Percentiles rank a stretch among this genome's conserved stretches.
phyloP scores from a whole-genome alignment of 2,113 vertebrate species.

The Myotis lucifugus region DNA sequence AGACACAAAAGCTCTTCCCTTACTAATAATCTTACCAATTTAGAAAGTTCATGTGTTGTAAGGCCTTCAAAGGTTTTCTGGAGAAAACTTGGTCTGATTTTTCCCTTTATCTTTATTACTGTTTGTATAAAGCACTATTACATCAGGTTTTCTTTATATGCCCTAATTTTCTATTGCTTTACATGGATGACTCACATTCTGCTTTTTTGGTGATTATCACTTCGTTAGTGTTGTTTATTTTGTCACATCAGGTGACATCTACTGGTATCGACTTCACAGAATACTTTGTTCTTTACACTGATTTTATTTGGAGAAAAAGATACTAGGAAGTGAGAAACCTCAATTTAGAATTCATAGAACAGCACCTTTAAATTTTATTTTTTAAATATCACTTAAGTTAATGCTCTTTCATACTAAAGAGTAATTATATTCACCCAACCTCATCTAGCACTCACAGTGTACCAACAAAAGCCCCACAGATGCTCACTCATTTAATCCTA shows the following conservation, averaged over 20 bases:
- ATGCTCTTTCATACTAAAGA: background rate
- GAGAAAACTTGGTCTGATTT: background rate
- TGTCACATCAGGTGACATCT: conserved; percentile 46
- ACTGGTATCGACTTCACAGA: conserved; percentile 36
- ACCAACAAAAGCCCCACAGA: background rate
- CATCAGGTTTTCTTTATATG: background rate
- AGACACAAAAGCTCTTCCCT: background rate
- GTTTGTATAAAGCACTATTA: background rate
- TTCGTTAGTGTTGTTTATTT: conserved; percentile 66
- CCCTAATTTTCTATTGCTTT: conserved; percentile 25
- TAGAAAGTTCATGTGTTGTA: background rate
- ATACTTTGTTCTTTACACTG: conserved; percentile 31
- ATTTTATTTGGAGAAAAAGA: conserved; percentile 55
- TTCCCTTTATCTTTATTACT: background rate
- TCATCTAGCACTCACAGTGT: background rate
- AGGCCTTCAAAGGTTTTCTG: background rate
- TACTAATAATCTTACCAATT: background rate
- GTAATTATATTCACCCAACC: background rate
- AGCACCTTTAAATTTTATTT: background rate
- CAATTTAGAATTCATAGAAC: background rate
- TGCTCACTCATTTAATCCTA: background rate
- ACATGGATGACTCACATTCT: conserved; percentile 8
- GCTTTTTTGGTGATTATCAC: conserved; percentile 45
- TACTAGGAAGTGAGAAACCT: conserved; percentile 24
- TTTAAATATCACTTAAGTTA: background rate